Conservation (phyloP, 2,797 vertebrate genomes). For the Parambassis ranga region DNA sequence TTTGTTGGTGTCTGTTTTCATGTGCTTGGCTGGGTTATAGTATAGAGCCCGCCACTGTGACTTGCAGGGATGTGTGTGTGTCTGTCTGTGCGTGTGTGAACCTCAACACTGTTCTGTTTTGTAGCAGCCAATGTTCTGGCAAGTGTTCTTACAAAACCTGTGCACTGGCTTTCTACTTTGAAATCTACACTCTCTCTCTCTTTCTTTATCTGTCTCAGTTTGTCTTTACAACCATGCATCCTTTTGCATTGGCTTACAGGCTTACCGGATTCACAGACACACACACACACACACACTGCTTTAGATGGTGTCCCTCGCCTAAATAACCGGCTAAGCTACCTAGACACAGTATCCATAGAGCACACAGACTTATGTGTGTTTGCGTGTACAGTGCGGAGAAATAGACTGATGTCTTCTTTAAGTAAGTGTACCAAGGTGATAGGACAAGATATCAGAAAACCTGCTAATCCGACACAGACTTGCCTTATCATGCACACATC, state of each 20-base stretch:
- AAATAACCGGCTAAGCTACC: slow-evolving; percentile 68
- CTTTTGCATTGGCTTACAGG: slow-evolving; percentile 48
- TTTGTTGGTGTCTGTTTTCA: slow-evolving; percentile 74
- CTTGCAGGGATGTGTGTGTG: slow-evolving; percentile 29
- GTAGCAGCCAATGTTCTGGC: slow-evolving; percentile 59
- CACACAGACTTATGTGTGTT: slow-evolving; percentile 61
- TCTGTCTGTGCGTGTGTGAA: slow-evolving; percentile 15
- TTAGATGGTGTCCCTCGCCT: slow-evolving; percentile 29
- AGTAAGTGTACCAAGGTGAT: slow-evolving; percentile 65
- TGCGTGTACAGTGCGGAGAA: slow-evolving; percentile 41
- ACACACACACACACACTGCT: background rate
- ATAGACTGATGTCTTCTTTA: slow-evolving; percentile 62
- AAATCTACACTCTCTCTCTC: slow-evolving; percentile 50
- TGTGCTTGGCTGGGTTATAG: slow-evolving; percentile 77
- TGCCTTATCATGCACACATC: slow-evolving; percentile 69
- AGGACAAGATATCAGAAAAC: slow-evolving; percentile 52
- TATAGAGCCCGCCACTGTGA: slow-evolving; percentile 58
- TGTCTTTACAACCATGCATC: slow-evolving; percentile 37
- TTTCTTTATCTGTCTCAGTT: slow-evolving; percentile 22
- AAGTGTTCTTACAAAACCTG: slow-evolving; percentile 59
- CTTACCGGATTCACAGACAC: slow-evolving; percentile 48
- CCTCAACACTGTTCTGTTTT: slow-evolving; percentile 54
- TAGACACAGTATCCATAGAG: slow-evolving; percentile 58
- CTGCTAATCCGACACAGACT: slow-evolving; percentile 70
- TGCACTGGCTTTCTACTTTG: slow-evolving; percentile 54